Evolutionary conservation across 2,797 vertebrate genomes (phyloP), one percentile per base, ranked within the genome.

Genomic region (Melanotaenia parkinsoni): DNA sequence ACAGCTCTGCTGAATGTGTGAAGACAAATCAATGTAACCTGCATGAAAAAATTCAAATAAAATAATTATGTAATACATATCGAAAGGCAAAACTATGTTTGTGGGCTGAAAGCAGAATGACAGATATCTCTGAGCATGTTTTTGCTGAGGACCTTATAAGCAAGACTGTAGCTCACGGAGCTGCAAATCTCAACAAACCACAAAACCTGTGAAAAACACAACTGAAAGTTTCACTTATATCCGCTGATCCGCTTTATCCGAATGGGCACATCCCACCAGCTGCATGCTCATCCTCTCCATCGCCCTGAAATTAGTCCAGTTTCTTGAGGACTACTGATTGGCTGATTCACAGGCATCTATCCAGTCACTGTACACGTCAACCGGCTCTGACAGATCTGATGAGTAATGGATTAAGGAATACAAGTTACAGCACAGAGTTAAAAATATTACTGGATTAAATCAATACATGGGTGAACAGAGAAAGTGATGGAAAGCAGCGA

Each of bases 321-420:
- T 78, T 53, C 59, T 72, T 0, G 10, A 69, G 32, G 74, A 91
- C 92, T 97, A 98, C 83, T 98, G 97, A 92, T 98, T 98, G 79
- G 97, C 97, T 8, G 96, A 95, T 92, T 98, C 97, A 18, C 97
- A 98, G 73, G 97, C 97, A 0, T 98, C 97, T 76, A 98, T 98
- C 97, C 97, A 98, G 51, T 98, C 97, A 1, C 97, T 98, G 92
- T 98, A 98, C 63, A 98, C 97, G 0, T 98, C 97, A 82, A 98
- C 97, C 0, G 97, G 94, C 83, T 98, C 97, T 0, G 97, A 98
- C 47, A 98, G 94, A 91, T 98, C 97, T 97, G 86, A 67, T 13
- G 77, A 73, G 26, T 4, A n/a, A 18, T 0, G 4, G 26, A 84
- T 96, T 91, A 96, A 96, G 94, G 94, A 87, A 7, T 58, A 72